These are phyloP conservation scores for Anableps anableps DNA, from an alignment of 2,797 vertebrate species.

Conservation along the genomic window DNA sequence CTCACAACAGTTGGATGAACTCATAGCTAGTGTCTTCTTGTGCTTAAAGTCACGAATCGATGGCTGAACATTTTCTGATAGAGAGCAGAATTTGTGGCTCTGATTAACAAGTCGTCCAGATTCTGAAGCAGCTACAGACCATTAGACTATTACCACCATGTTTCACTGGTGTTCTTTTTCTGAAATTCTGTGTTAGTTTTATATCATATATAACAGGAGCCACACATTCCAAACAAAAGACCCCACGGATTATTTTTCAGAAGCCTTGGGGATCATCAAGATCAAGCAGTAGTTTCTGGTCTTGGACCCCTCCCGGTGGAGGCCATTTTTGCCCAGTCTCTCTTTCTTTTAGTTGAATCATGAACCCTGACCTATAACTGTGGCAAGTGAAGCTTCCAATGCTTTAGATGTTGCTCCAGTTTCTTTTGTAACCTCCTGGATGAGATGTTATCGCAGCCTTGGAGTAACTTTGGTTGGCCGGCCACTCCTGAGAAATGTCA, in stretches of 20 bases:
- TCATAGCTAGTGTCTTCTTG: neutral
- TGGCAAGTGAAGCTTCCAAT: too few species aligned
- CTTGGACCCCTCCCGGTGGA: too few species aligned
- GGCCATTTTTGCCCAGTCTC: neutral
- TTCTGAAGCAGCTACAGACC: neutral
- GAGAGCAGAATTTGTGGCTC: neutral
- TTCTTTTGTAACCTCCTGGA: too few species aligned
- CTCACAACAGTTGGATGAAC: too few species aligned
- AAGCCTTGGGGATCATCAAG: neutral
- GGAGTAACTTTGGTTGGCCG: too few species aligned
- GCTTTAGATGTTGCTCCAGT: too few species aligned
- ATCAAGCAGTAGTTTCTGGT: neutral
- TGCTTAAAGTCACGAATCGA: neutral
- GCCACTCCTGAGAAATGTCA: too few species aligned
- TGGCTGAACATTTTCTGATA: neutral
- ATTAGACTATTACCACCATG: too few species aligned
- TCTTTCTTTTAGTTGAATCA: neutral
- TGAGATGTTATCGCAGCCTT: too few species aligned
- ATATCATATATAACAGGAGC: neutral
- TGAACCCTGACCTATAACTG: too few species aligned
- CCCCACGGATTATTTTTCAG: neutral
- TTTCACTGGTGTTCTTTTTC: neutral
- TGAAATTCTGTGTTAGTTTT: neutral
- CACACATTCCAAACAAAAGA: neutral
- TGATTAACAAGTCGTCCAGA: neutral